These are phyloP conservation scores for Polydrusus pterygomalis DNA, from an alignment of 2,888 invertebrate species.

Conservation along the genomic window DNA sequence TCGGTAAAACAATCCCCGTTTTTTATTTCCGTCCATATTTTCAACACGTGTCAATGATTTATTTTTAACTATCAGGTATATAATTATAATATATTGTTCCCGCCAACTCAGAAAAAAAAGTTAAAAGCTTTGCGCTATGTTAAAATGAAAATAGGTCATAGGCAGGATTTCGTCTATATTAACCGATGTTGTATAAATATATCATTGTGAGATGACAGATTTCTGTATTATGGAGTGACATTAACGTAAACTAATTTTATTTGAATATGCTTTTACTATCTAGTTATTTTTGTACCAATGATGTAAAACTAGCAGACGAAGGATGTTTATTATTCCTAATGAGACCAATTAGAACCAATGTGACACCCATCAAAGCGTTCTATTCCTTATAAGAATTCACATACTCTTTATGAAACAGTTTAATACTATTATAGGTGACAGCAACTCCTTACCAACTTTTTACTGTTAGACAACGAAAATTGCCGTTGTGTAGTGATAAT, in stretches of 20 bases:
- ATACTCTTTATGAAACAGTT: too few species aligned
- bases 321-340: too few species aligned
- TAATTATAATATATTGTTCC: constrained; percentile 2
- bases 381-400: too few species aligned
- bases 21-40: not conserved
- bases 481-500: too few species aligned
- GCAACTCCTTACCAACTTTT: too few species aligned
- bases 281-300: too few species aligned
- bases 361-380: too few species aligned
- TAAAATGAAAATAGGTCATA: constrained; percentile 11
- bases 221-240: not conserved
- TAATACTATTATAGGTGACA: too few species aligned
- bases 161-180: not conserved
- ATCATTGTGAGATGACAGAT: not conserved
- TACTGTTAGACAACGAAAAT: too few species aligned
- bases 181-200: constrained; percentile 5
- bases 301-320: too few species aligned
- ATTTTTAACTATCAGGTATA: constrained; percentile 1
- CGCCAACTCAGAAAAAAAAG: not conserved
- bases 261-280: not conserved
- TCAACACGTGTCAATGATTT: not conserved
- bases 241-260: constrained; percentile 7
- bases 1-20: not conserved
- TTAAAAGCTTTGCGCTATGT: not conserved
- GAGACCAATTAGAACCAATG: too few species aligned